These are phyloP conservation scores for Dasypus novemcinctus DNA, from an alignment of 2,113 vertebrate genomes.

Conservation along the genomic window DNA sequence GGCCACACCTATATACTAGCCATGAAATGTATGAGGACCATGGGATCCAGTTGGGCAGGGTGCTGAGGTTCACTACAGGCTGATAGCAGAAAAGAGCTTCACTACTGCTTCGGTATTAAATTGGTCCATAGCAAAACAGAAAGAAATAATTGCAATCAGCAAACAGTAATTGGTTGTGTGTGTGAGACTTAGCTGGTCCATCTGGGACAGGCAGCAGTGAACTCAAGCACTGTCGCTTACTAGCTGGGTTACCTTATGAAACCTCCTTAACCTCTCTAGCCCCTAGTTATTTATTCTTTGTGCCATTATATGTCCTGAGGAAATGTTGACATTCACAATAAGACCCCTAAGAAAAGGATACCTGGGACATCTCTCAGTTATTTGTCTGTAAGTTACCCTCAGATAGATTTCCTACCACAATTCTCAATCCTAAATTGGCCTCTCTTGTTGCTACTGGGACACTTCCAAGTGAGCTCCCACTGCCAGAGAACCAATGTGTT, in stretches of 20 bases:
- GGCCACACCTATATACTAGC: not conserved
- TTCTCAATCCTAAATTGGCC: not conserved
- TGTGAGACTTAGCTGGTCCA: not conserved
- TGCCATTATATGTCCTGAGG: not conserved
- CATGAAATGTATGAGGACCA: not conserved
- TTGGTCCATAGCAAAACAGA: not conserved
- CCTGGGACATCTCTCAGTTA: not conserved
- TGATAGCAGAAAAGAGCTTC: not conserved
- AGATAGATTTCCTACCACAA: not conserved
- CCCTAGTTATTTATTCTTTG: not conserved
- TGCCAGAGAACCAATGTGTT: not conserved
- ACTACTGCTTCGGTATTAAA: not conserved
- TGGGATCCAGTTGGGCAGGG: not conserved
- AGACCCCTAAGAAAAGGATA: not conserved
- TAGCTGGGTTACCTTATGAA: not conserved
- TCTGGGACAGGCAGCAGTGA: not conserved
- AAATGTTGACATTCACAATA: not conserved
- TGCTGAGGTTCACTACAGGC: not conserved
- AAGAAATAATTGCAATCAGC: not conserved
- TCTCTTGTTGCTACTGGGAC: conserved; percentile 6
- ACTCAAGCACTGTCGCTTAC: not conserved
- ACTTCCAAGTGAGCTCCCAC: not conserved
- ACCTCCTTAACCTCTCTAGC: not conserved
- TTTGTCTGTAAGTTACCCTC: not conserved
- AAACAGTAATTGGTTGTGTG: not conserved